Evolutionary conservation across 1,140 invertebrate species (phyloP).

Genomic region (Orius insidiosus): DNA sequence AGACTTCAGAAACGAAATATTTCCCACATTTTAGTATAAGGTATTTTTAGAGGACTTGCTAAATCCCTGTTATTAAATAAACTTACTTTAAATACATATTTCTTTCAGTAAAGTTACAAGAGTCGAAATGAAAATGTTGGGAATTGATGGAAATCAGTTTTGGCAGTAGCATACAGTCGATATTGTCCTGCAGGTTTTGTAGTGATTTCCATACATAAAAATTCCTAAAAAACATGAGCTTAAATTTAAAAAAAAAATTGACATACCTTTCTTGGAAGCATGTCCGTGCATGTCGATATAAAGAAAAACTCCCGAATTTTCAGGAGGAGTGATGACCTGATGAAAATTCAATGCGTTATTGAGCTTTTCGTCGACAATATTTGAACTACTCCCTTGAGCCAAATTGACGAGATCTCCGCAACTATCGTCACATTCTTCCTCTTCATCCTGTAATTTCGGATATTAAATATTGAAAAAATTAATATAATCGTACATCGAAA

Average conservation of each 20-base stretch:
- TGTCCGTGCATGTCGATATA: constrained; percentile 86
- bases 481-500: too few relatives aligned
- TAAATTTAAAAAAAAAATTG: too few relatives aligned
- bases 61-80: background rate
- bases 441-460: too few relatives aligned
- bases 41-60: too few relatives aligned
- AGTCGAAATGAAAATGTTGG: constrained; percentile 79
- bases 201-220: constrained; percentile 81
- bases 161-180: constrained; percentile 74
- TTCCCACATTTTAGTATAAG: too few relatives aligned
- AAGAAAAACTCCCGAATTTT: constrained; percentile 48
- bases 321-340: constrained; percentile 9
- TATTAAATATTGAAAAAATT: too few relatives aligned
- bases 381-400: too few relatives aligned
- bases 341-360: too few relatives aligned
- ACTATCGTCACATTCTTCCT: too few relatives aligned
- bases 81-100: constrained; percentile 75
- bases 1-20: too few relatives aligned
- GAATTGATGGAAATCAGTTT: constrained; percentile 80
- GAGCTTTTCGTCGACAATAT: too few relatives aligned
- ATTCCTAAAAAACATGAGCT: constrained; percentile 33
- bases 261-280: constrained; percentile 68
- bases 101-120: constrained; percentile 79
- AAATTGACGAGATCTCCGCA: too few relatives aligned
- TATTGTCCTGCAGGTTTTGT: constrained; percentile 48